phyloP scores from a whole-genome alignment of 1,140 invertebrate genomes.

The Neodiprion fabricii region DNA sequence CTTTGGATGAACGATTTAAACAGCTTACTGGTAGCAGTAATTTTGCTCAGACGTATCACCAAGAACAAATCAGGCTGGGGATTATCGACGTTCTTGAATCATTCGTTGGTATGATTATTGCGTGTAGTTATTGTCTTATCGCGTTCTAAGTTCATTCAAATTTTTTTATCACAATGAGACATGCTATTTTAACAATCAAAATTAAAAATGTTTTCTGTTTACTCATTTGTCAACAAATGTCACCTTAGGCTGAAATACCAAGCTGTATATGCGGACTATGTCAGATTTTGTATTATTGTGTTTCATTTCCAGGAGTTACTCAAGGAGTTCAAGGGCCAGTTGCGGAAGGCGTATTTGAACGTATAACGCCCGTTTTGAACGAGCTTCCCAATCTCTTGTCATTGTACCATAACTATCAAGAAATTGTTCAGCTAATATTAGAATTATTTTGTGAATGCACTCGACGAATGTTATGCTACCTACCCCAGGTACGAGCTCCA shows the following conservation, averaged over 20 bases:
- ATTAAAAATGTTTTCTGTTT: constrained; percentile 2
- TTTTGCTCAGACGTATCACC: constrained; percentile 66
- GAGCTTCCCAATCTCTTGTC: constrained; percentile 73
- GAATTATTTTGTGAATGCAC: constrained; percentile 78
- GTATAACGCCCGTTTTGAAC: constrained; percentile 69
- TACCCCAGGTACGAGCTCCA: constrained; percentile 59
- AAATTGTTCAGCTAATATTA: constrained; percentile 79
- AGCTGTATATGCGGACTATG: too few relatives aligned
- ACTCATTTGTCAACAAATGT: neutral
- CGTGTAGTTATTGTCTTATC: neutral
- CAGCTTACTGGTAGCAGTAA: constrained; percentile 64
- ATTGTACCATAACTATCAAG: constrained; percentile 82
- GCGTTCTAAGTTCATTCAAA: too few relatives aligned
- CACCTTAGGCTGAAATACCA: too few relatives aligned
- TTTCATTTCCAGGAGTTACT: constrained; percentile 60
- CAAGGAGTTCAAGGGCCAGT: constrained; percentile 67
- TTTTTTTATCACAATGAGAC: constrained; percentile 15
- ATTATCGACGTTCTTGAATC: constrained; percentile 72
- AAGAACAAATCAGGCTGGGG: constrained; percentile 66
- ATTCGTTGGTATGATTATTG: constrained; percentile 63
- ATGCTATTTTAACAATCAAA: constrained; percentile 10
- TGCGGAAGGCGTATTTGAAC: constrained; percentile 68
- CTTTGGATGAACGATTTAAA: constrained; percentile 67
- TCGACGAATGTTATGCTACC: constrained; percentile 72
- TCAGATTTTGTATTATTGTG: too few relatives aligned